These are phyloP conservation scores for Trachelus troglodyta DNA, from an alignment of 2,888 invertebrate genomes.

Conservation along the genomic window DNA sequence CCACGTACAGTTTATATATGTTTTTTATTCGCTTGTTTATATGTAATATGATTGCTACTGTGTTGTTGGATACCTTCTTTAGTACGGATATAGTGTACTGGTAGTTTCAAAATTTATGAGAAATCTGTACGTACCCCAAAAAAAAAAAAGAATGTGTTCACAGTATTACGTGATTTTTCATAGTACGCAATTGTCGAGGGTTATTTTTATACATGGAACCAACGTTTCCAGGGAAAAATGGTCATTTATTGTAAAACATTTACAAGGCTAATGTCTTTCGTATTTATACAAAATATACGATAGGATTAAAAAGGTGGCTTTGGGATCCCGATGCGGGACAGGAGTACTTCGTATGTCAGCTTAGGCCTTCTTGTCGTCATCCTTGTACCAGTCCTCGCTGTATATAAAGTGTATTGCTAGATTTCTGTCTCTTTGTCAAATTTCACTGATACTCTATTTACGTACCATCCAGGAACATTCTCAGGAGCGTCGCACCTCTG, in stretches of 20 bases:
- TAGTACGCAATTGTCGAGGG: background rate
- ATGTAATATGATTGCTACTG: background rate
- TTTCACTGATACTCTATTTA: constrained; percentile 37
- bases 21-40: background rate
- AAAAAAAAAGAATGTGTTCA: background rate
- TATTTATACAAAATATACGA: constrained; percentile 32
- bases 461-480: constrained; percentile 90
- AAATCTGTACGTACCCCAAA: background rate
- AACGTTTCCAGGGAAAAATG: constrained; percentile 24
- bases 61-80: background rate
- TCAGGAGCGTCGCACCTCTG: constrained; percentile 91
- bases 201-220: background rate
- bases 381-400: constrained; percentile 92
- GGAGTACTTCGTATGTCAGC: constrained; percentile 37
- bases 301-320: constrained; percentile 34
- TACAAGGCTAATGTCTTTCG: constrained; percentile 32
- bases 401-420: constrained; percentile 20
- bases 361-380: constrained; percentile 71
- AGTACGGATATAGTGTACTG: background rate
- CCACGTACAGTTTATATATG: background rate
- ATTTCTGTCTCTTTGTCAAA: background rate
- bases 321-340: constrained; percentile 65
- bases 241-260: constrained; percentile 43
- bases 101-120: background rate
- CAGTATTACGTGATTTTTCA: background rate